phyloP scores from a whole-genome alignment of 2,888 invertebrate genomes.

The Hyposoter didymator region DNA sequence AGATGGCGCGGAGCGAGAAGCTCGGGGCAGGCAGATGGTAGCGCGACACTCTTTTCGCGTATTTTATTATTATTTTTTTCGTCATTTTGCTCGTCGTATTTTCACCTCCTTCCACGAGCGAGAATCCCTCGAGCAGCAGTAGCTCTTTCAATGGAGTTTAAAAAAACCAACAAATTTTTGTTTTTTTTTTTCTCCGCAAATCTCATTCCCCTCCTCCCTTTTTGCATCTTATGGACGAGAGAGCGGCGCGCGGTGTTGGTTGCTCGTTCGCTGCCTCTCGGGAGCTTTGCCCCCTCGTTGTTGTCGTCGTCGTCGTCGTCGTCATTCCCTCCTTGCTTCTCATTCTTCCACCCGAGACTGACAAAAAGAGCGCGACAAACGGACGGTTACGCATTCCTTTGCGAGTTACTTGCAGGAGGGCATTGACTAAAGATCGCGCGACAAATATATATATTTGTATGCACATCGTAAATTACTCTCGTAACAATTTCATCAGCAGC shows the following conservation, averaged over 20 bases:
- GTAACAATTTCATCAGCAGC: slow-evolving; percentile 5
- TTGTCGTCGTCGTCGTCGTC: slow-evolving; percentile 34
- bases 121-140: slow-evolving; percentile 16
- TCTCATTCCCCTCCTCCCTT: slow-evolving; percentile 2
- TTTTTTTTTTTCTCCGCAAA: slow-evolving; percentile 14
- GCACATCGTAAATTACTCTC: slow-evolving; percentile 19
- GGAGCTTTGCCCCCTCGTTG: slow-evolving; percentile 49
- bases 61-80: slow-evolving; percentile 20
- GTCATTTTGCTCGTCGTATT: not conserved
- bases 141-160: slow-evolving; percentile 52
- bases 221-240: slow-evolving; percentile 3
- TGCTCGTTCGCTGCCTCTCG: slow-evolving; percentile 3
- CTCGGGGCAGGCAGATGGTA: slow-evolving; percentile 58
- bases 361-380: slow-evolving; percentile 61
- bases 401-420: slow-evolving; percentile 48
- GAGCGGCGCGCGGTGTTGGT: not conserved
- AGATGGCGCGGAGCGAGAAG: slow-evolving; percentile 18
- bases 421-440: slow-evolving; percentile 31
- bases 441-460: slow-evolving; percentile 3
- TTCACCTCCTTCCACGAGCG: slow-evolving; percentile 19
- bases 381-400: slow-evolving; percentile 64
- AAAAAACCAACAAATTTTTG: not conserved
- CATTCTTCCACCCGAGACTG: slow-evolving; percentile 46
- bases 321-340: slow-evolving; percentile 42
- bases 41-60: slow-evolving; percentile 46